These are phyloP conservation scores for Rhadinocentrus ornatus DNA, from an alignment of 2,797 vertebrate species.

Conservation along the genomic window DNA sequence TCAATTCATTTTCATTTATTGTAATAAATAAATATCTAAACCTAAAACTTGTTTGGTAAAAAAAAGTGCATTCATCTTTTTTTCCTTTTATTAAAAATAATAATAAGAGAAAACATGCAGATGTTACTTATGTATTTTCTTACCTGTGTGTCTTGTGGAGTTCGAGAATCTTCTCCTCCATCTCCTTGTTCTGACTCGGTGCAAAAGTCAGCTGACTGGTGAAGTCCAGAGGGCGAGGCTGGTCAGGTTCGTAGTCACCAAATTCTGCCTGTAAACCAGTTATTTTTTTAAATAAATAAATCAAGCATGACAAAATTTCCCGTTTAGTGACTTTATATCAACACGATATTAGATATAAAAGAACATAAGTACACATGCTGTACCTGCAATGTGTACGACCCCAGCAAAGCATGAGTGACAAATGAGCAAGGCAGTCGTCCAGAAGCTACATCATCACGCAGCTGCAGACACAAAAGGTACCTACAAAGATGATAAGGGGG, in stretches of 20 bases:
- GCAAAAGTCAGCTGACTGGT: constrained; percentile 90
- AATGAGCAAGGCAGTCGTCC: constrained; percentile 96
- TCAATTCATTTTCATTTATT: too few relatives aligned
- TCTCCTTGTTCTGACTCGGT: constrained; percentile 92
- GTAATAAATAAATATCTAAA: too few relatives aligned
- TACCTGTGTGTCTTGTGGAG: constrained; percentile 96
- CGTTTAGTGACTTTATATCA: accelerated
- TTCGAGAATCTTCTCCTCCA: constrained; percentile 96
- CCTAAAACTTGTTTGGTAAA: too few relatives aligned
- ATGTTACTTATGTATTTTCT: background rate
- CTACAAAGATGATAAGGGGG: constrained; percentile 68
- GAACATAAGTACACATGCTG: background rate
- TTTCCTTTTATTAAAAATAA: too few relatives aligned
- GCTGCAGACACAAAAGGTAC: constrained; percentile 97
- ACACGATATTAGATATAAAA: background rate
- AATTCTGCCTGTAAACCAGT: constrained; percentile 84
- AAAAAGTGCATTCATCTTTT: too few relatives aligned
- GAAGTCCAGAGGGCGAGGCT: constrained; percentile 84
- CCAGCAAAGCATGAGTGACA: constrained; percentile 93
- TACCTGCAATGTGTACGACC: constrained; percentile 92
- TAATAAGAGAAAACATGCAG: background rate
- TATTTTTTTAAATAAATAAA: background rate
- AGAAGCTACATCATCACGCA: constrained; percentile 92
- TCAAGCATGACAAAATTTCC: background rate
- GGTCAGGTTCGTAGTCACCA: constrained; percentile 91